Conservation (phyloP, 2,797 vertebrate genomes). For the Tokudaia muenninki region DNA sequence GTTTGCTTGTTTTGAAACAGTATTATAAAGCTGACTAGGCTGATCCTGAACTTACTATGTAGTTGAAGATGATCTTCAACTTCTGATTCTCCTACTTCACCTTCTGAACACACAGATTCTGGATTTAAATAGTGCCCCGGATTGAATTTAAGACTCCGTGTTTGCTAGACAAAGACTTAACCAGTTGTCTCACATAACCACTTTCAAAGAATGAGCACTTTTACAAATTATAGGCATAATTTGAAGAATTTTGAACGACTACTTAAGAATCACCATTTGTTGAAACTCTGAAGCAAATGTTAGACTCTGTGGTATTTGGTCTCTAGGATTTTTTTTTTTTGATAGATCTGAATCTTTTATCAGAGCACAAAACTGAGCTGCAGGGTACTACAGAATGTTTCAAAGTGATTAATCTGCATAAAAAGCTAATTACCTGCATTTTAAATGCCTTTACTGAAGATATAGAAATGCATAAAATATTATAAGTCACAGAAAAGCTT, state of each 20-base stretch:
- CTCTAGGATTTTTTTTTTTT: background rate
- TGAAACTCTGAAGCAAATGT: slow-evolving; percentile 7
- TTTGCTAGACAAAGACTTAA: background rate
- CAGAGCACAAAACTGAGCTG: slow-evolving; percentile 51
- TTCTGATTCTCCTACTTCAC: background rate
- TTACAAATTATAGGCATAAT: background rate
- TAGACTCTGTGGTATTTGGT: background rate
- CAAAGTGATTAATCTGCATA: slow-evolving; percentile 68
- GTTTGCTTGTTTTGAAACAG: background rate
- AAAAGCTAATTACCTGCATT: slow-evolving; percentile 70
- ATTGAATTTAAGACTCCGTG: background rate
- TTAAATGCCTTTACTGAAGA: slow-evolving; percentile 54
- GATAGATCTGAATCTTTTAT: background rate
- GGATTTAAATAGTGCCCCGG: background rate
- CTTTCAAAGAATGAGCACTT: slow-evolving; percentile 16
- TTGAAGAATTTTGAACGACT: background rate
- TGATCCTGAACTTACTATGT: background rate
- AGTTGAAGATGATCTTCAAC: background rate
- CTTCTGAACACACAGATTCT: background rate
- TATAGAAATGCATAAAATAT: slow-evolving; percentile 53
- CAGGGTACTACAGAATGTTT: slow-evolving; percentile 58
- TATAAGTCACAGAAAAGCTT: slow-evolving; percentile 30
- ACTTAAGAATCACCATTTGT: slow-evolving; percentile 28
- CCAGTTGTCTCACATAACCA: background rate
- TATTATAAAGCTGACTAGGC: background rate